Conservation (phyloP, 2,888 invertebrate genomes). For the Cheilosia impressa region DNA sequence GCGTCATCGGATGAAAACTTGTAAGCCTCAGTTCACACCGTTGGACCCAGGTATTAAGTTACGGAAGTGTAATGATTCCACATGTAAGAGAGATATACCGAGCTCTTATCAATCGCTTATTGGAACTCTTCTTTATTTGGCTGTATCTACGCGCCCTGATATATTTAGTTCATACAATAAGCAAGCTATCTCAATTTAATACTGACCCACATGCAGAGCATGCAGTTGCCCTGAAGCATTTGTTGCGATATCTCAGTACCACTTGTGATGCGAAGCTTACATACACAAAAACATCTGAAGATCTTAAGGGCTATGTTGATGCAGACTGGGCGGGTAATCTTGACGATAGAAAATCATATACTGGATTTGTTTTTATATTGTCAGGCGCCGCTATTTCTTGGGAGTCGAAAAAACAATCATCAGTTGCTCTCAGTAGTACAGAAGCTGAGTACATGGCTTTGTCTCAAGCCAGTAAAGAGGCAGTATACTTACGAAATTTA, state of each 20-base stretch:
- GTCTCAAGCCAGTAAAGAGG: slow-evolving; percentile 41
- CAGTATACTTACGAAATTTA: slow-evolving; percentile 35
- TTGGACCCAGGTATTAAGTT: no score
- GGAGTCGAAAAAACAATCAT: slow-evolving; percentile 52
- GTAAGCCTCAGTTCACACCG: no score
- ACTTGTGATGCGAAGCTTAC: slow-evolving; percentile 33
- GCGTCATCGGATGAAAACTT: no score
- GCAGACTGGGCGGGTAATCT: slow-evolving; percentile 32
- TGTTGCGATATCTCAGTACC: not conserved
- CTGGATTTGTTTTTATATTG: slow-evolving; percentile 41
- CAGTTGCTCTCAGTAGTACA: slow-evolving; percentile 44
- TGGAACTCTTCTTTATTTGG: slow-evolving; percentile 42
- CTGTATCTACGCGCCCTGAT: slow-evolving; percentile 39
- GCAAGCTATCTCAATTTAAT: no score
- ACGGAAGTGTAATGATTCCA: not conserved
- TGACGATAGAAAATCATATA: slow-evolving; percentile 48
- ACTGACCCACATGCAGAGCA: no score
- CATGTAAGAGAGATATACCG: not conserved
- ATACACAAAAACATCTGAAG: slow-evolving; percentile 30
- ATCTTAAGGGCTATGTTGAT: slow-evolving; percentile 33
- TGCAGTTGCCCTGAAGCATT: no score
- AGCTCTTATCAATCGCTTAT: slow-evolving; percentile 44
- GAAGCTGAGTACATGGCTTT: slow-evolving; percentile 57
- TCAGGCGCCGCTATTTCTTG: slow-evolving; percentile 37
- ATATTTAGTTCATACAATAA: no score